Base-by-base conservation (phyloP, 2,113 vertebrate genomes). In the Brachionichthys hirsutus region DNA sequence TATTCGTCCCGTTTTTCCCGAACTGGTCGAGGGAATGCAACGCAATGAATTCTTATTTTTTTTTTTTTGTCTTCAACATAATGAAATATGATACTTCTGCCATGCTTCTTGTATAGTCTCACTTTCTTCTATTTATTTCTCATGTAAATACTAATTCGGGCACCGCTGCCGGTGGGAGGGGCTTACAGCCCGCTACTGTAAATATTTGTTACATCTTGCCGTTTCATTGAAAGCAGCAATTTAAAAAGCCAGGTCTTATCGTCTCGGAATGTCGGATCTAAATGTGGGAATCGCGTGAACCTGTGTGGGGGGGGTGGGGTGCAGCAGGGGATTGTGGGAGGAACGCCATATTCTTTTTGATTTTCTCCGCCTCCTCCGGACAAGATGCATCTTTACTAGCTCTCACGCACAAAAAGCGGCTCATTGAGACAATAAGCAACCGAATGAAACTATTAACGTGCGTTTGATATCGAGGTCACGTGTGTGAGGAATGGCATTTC, bases 81-180 rank as follows among this genome's bases (percentile, higher is more conserved):
- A 85, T 85, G 79, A 80, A 84, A 89, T 87, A 87, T 70, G 64
- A 78, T 78, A 66, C 71, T 78, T 75, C 56, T 50, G 36, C 78
- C 77, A 85, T 87, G 83, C 82, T 67, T 66, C 67, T 51, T 84
- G 71, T 85, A 79, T 86, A 81, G 77, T 73, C 85, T 67, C 55
- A 69, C 76, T 69, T 70, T 56, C 70, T 54, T 70, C 54, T 75
- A 88, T 90, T 87, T 89, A 88, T 89, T 89, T 84, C 55, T 73
- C 52, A 70, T 87, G 87, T 89, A 82, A 87, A 87, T 89, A 89
- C 72, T 84, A 69, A 80, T 83, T 83, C 80, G 78, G 78, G 73
- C 84, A 77, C 85, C 70, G 75, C 54, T 62, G 64, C 51, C 11
- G 17, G 46, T 7, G 36, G 60, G 61, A 53, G 53, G 48, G 58